Evolutionary conservation across 2,113 vertebrate genomes (phyloP), one percentile per base, ranked within the genome.

Genomic region (Corydoras sp.): DNA sequence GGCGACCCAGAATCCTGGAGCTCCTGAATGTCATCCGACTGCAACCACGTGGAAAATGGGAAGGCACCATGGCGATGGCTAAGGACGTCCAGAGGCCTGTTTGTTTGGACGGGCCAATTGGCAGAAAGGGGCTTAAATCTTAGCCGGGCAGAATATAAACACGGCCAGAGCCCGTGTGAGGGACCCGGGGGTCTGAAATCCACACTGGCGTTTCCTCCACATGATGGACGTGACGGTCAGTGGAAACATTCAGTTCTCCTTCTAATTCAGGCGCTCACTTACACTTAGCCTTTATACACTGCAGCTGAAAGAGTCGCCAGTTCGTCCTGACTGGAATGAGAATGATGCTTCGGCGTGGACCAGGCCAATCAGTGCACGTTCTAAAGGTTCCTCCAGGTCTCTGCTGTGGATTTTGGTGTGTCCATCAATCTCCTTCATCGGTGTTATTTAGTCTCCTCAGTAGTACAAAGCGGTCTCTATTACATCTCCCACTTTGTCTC

Each of bases 1-100:
- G 30, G 30, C 14, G 74, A 56, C 56, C 60, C 60, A 53, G 56
- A 73, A 49, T 58, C 15, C 32, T 61, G n/a, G 11, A 50, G 15
- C 62, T 70, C 54, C 54, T 63, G 54, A 35, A 31, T 71, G 62
- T 64, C 55, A 67, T 56, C 67, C 63, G 43, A 54, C 69, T 53
- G 63, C 65, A 77, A 51, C 56, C 68, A 67, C 71, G 66, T 62
- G 66, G 65, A 65, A 74, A 76, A 78, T 59, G 35, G 32, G 65
- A 77, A 54, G 53, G 51, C 65, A 63, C 58, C 49, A 49, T 18
- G 9, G 24, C 3, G 15, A 35, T 69, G 58, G 31, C 48, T 64
- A 56, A 68, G 62, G 61, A 67, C 75, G 62, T 8, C 9, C 67
- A 24, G 24, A 24, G 51, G 56, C 61, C 58, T 48, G 62, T 69